Base-by-base conservation (phyloP, 2,113 vertebrate genomes). In the Menidia beryllina region DNA sequence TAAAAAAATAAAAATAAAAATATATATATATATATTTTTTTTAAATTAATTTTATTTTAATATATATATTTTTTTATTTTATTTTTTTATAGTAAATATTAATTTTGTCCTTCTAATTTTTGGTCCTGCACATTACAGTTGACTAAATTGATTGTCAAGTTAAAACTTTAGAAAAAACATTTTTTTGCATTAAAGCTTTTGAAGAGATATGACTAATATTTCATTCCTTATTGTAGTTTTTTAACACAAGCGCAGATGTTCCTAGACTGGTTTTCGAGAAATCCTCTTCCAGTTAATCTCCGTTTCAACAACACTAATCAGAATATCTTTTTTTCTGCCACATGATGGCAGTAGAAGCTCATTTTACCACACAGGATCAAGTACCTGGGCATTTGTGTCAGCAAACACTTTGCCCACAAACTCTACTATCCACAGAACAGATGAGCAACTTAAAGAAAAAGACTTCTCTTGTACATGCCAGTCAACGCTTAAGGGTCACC, bases 341-440 rank as follows among this genome's bases (percentile, higher is more conserved):
- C 75, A 67, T 3, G 86, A 73, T 72, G 87, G 89, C 87, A 87
- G 87, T 58, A 84, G 63, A 85, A 51, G 75, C 43, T 47, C 2
- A 72, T 48, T 53, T 45, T 61, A 26, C 21, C 21, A n/a, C 41
- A 17, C 14, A 43, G 13, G 15, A 41, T 15, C 15, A 2, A 43
- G 15, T 43, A 10, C 4, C 3, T 39, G 38, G n/a, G 13, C 11
- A 39, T 39, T 12, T 39, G 19, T 15, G 5, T 17, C 15, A 43
- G 14, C 41, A 17, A 43, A 43, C 2, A 15, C 14, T 17, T 14
- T 13, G 15, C 6, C 41, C 41, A 43, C 14, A 17, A 12, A 43
- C 14, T 43, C 41, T 15, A 5, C 14, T 17, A 14, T 5, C 3
- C 5, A 17, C 41, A 17, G 14, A 17, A 15, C 14, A 43, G 5